A percentile compares a stretch with the other conserved stretches of the same genome.
Conservation (phyloP, 2,113 vertebrate species). For the Prochilodus magdalenae region DNA sequence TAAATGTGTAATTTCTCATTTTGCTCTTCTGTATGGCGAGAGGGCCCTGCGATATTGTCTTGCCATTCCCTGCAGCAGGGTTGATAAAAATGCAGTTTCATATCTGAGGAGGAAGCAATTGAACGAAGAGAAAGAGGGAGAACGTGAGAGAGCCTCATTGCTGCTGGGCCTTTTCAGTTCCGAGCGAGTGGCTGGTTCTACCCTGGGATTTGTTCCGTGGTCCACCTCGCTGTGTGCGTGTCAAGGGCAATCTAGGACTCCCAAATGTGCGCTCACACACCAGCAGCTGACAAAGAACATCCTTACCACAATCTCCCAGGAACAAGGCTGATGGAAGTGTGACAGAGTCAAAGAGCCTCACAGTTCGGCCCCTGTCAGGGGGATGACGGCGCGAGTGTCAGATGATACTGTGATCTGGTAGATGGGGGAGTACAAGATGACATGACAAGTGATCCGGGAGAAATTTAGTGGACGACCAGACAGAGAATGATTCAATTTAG, state of each 20-base stretch:
- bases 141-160: neutral
- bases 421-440: slow-evolving; percentile 19
- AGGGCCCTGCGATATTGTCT: slow-evolving; percentile 26
- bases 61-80: slow-evolving; percentile 25
- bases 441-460: slow-evolving; percentile 48
- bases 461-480: slow-evolving; percentile 25
- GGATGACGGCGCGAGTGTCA: slow-evolving; percentile 27
- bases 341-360: slow-evolving; percentile 38
- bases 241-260: slow-evolving; percentile 23
- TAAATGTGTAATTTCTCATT: slow-evolving; percentile 29
- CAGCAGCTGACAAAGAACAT: slow-evolving; percentile 22
- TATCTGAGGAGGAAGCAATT: slow-evolving; percentile 44
- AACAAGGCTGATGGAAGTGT: slow-evolving; percentile 37
- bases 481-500: slow-evolving; percentile 25
- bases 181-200: slow-evolving; percentile 43
- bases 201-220: slow-evolving; percentile 57
- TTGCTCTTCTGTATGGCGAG: neutral
- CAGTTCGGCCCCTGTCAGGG: slow-evolving; percentile 20
- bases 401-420: slow-evolving; percentile 36
- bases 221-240: slow-evolving; percentile 34
- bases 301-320: slow-evolving; percentile 29
- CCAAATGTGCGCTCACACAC: slow-evolving; percentile 7
- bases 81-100: slow-evolving; percentile 43
- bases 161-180: slow-evolving; percentile 48
- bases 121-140: neutral